Conservation (phyloP, 2,888 invertebrate genomes). For the Chymomyza procnemis region DNA sequence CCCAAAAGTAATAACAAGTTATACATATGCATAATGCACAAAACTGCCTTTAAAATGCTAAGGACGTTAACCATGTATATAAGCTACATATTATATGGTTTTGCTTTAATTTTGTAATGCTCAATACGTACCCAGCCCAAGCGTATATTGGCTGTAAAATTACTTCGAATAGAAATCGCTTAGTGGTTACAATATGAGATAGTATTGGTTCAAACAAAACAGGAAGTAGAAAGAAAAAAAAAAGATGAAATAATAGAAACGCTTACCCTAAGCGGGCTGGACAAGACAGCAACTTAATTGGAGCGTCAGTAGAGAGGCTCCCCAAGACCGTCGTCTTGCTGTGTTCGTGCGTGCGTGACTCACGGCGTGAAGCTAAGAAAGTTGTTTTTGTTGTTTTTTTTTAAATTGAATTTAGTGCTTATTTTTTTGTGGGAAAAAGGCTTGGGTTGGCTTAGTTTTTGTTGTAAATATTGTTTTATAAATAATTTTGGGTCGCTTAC, state of each 20-base stretch:
- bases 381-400: constrained; percentile 17
- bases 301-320: constrained; percentile 13
- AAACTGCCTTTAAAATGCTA: not conserved
- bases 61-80: not conserved
- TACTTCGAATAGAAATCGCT: constrained; percentile 56
- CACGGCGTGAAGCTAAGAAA: constrained; percentile 35
- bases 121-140: constrained; percentile 56
- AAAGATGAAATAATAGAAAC: too few species aligned
- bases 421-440: not conserved
- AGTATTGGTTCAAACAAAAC: constrained; percentile 9
- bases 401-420: constrained; percentile 1
- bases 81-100: not conserved
- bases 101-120: not conserved
- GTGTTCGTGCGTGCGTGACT: constrained; percentile 6
- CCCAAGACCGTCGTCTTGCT: constrained; percentile 1
- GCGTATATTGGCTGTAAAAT: constrained; percentile 52
- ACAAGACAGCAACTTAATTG: constrained; percentile 36
- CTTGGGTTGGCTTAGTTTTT: constrained; percentile 7
- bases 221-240: too few species aligned
- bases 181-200: constrained; percentile 35
- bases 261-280: constrained; percentile 61
- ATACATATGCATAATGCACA: constrained; percentile 4
- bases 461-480: constrained; percentile 27
- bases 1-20: constrained; percentile 32
- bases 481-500: not conserved